These are phyloP conservation scores for Melanostoma scalare DNA, from an alignment of 2,888 invertebrate genomes.

Conservation along the genomic window DNA sequence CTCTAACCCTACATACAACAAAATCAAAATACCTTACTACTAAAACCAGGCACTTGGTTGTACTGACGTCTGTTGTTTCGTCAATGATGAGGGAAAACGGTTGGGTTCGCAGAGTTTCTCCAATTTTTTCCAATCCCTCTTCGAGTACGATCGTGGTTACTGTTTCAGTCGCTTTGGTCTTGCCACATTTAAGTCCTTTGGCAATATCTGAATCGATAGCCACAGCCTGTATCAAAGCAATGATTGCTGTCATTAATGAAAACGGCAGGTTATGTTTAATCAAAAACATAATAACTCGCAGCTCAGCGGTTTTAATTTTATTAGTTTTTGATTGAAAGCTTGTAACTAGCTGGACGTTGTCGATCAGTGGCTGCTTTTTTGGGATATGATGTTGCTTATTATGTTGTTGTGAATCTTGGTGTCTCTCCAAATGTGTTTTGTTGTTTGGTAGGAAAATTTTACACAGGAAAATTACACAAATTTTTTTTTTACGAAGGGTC, in stretches of 20 bases:
- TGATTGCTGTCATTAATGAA: constrained; percentile 11
- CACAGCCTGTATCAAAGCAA: constrained; percentile 12
- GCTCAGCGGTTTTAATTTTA: constrained; percentile 24
- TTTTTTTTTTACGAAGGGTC: constrained; percentile 4
- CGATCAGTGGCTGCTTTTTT: constrained; percentile 14
- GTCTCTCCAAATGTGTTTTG: neutral
- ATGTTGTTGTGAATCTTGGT: neutral
- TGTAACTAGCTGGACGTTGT: neutral
- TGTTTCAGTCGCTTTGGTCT: constrained; percentile 22
- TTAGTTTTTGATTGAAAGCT: constrained; percentile 14
- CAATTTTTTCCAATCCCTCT: constrained; percentile 12
- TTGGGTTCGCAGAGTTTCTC: constrained; percentile 16
- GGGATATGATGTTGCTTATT: neutral
- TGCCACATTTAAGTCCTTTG: constrained; percentile 11
- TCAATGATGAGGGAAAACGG: constrained; percentile 48
- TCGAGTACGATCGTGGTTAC: neutral
- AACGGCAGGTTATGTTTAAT: constrained; percentile 15
- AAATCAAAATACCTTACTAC: constrained; percentile 51
- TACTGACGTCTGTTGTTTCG: constrained; percentile 50
- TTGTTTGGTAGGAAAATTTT: constrained; percentile 4
- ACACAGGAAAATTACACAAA: too few relatives aligned
- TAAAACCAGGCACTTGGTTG: constrained; percentile 44
- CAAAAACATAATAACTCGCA: constrained; percentile 18
- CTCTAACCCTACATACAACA: constrained; percentile 17
- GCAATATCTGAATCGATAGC: constrained; percentile 13